Evolutionary conservation across 2,888 invertebrate genomes (phyloP), one percentile per base, ranked within the genome.

Genomic region (Macrophya alboannulata): DNA sequence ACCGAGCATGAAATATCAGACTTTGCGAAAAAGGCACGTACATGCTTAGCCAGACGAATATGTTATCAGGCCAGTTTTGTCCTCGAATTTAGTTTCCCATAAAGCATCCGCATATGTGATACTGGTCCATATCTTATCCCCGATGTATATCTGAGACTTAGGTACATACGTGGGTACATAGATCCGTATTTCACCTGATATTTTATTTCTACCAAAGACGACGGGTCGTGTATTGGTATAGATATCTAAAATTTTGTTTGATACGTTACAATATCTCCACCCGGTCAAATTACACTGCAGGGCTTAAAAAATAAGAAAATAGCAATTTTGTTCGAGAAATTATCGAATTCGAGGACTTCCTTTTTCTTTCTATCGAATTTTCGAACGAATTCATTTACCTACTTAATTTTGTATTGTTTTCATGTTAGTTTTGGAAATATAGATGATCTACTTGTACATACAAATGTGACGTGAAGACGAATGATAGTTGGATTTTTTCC

Each of bases 81-180:
- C 65, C 62, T 37, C 81, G 12, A 43, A 12, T 21, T 62, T 65
- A 55, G n/a, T 65, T 82, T 82, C 65, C 81, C 81, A 82, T 82
- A 82, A 65, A 43, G 81, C 81, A 82, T 15, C 81, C 8, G 55
- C 55, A 55, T 55, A 25, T 21, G 40, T n/a, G n/a, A n/a, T n/a
- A 43, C 62, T 21, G 81, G 25, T 65, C 81, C 81, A 65, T 82
- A 82, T 62, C 62, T 82, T 43, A 82, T 65, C 62, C 65, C 37
- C 17, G 37, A 8, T 55, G 37, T 74, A 74, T 45, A 74, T 48
- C 17, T 45, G 48, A 74, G 43, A 48, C 74, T 74, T 71, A 40
- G n/a, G 55, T n/a, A 55, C n/a, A 55, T 55, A 17, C 55, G 31
- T 71, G n/a, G 6, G n/a, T n/a, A 55, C n/a, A 55, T 55, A 17